These are phyloP conservation scores for Agonopterix heracliana DNA, from an alignment of 2,888 invertebrate genomes.

Conservation along the genomic window DNA sequence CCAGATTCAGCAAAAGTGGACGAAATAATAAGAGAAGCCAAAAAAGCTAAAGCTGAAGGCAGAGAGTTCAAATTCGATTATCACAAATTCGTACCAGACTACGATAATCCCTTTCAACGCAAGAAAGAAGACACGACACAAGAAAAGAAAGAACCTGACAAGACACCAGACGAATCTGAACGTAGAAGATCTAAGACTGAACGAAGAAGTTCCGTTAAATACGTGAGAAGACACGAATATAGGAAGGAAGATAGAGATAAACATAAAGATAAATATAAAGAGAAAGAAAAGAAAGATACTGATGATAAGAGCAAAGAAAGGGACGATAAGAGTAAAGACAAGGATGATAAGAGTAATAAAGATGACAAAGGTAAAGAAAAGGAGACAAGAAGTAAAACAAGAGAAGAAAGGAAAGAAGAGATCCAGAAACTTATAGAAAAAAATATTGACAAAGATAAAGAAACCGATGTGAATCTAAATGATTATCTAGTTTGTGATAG, in stretches of 20 bases:
- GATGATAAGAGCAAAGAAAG: slow-evolving; percentile 21
- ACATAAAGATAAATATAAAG: slow-evolving; percentile 7
- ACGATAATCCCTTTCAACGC: slow-evolving; percentile 65
- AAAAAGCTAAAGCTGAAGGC: slow-evolving; percentile 59
- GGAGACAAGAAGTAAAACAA: slow-evolving; percentile 21
- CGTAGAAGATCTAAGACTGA: slow-evolving; percentile 8
- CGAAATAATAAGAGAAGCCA: slow-evolving; percentile 61
- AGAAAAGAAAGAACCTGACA: slow-evolving; percentile 26
- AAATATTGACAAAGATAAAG: slow-evolving; percentile 25
- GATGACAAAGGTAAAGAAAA: slow-evolving; percentile 19
- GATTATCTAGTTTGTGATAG: slow-evolving; percentile 69
- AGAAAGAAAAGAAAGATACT: slow-evolving; percentile 7
- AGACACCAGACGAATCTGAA: slow-evolving; percentile 8
- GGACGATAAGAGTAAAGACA: slow-evolving; percentile 19
- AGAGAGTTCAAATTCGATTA: slow-evolving; percentile 64
- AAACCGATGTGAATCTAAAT: slow-evolving; percentile 54
- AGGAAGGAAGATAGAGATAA: slow-evolving; percentile 10
- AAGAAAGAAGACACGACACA: slow-evolving; percentile 34
- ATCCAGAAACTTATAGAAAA: slow-evolving; percentile 14
- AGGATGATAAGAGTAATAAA: slow-evolving; percentile 19
- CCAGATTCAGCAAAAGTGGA: slow-evolving; percentile 60
- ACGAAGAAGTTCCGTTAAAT: slow-evolving; percentile 21
- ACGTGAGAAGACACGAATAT: slow-evolving; percentile 14
- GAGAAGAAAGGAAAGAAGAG: slow-evolving; percentile 17
- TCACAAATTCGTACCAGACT: slow-evolving; percentile 57